Base-by-base conservation (phyloP, 2,797 vertebrate species). In the Aphelocoma californica region DNA sequence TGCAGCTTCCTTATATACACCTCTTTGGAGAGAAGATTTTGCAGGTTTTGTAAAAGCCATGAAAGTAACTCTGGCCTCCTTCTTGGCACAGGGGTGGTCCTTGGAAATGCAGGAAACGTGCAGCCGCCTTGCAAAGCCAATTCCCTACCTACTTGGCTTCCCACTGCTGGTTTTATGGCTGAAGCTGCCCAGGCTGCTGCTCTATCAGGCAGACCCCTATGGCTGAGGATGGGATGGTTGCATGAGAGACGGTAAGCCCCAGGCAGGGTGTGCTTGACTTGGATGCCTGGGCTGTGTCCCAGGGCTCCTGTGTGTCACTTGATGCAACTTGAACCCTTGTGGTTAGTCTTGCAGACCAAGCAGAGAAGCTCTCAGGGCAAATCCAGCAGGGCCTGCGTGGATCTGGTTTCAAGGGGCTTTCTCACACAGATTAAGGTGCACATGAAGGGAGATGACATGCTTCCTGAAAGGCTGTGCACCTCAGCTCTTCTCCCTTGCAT, bases 371-470 rank as follows among this genome's bases (percentile, higher is more conserved):
- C 74, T 79, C 2, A 2, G 47, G 40, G 25, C 0, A 4, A 48
- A 40, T 11, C 19, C 3, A 51, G n/a, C 38, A 73, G 42, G 15
- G 9, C 4, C 44, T n/a, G 18, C 28, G 57, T 47, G 40, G 45
- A 61, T 21, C 10, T 73, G 21, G 7, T 62, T 12, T 54, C 8
- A 29, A 15, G 25, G 13, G 12, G 8, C 2, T 66, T 82, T 54
- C 26, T 54, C 24, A 12, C 2, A 5, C 4, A 16, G 47, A 65
- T 8, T 29, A 31, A 60, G 47, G 23, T 48, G 29, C 6, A 19
- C 3, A 0, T 25, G 38, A 29, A 72, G 14, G 28, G 45, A 78
- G n/a, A 21, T 47, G 31, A 44, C 0, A 1, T 5, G 2, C 15
- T 62, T 73, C 42, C 31, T 60, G 16, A 54, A 64, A 69, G 17